Base-by-base conservation (phyloP, 2,797 vertebrate genomes). In the Erethizon dorsatum region DNA sequence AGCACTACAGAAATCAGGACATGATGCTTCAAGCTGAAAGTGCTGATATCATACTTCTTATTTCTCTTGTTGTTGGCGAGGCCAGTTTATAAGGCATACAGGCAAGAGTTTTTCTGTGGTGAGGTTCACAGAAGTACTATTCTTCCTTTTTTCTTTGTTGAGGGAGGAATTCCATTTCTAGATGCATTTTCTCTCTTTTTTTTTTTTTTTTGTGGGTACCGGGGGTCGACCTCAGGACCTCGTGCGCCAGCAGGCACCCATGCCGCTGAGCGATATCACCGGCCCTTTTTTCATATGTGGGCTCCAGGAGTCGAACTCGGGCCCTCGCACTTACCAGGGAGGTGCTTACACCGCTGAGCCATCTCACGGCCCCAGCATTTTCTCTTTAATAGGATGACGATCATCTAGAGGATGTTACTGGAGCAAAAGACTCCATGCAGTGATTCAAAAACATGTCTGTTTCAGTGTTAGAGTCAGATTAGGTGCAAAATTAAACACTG, bases 51-150 rank as follows among this genome's bases (percentile, higher is more conserved):
- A 1, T 57, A 7, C 24, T 84, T 93, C 93, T 69, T 45, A 33
- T 85, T 77, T 85, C 9, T 85, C 65, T 84, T 88, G 61, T 5
- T 82, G 8, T 78, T 89, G 17, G 41, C 37, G 73, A 41, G 54
- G 61, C 11, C 17, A 26, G 14, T 75, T 92, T 88, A n/a, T 33
- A 80, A 85, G 90, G 31, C 92, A 90, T 11, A 71, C 8, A 80
- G 77, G 28, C 47, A 90, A 78, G 28, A 88, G 26, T 6, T 93
- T 80, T 91, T 88, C 50, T 73, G 71, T 83, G 69, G 65, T 28
- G 9, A 90, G 14, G 8, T 61, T 77, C 47, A 90, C 57, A 54
- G 80, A 95, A 87, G 24, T 22, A 65, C 37, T 63, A 77, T 75
- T 67, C 24, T 87, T 87, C 31, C 15, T 67, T 90, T 77, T 73